Evolutionary conservation across 2,888 invertebrate genomes (phyloP).

Genomic region (Empis stercorea): DNA sequence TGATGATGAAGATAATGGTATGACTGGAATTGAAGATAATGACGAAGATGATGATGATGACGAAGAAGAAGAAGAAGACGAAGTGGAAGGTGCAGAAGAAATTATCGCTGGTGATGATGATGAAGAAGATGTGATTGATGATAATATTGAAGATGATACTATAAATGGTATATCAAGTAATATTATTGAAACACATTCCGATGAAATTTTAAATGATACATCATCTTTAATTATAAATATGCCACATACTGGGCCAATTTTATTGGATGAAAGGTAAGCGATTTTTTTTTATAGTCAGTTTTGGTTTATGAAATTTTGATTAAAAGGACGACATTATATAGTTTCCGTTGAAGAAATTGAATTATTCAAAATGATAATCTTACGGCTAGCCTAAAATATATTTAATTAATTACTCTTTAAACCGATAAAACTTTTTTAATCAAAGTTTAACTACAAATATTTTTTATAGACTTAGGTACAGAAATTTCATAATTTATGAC

Average conservation of each 20-base stretch:
- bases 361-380: no score
- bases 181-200: background rate
- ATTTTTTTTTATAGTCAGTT: background rate
- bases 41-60: slow-evolving; percentile 5
- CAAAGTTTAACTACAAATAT: no score
- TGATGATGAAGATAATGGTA: no score
- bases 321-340: no score
- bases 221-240: slow-evolving; percentile 5
- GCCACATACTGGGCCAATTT: slow-evolving; percentile 6
- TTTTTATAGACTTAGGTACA: no score
- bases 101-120: slow-evolving; percentile 18
- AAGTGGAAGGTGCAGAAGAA: slow-evolving; percentile 17
- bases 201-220: slow-evolving; percentile 3
- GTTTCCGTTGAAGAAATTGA: no score
- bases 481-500: no score
- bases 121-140: slow-evolving; percentile 4
- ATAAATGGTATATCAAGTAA: no score
- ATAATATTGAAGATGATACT: slow-evolving; percentile 1
- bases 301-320: no score
- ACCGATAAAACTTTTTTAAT: no score
- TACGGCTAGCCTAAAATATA: no score
- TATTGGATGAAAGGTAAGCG: slow-evolving; percentile 13
- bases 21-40: background rate
- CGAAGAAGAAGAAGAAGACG: background rate
- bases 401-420: no score